Conservation (phyloP, 2,113 vertebrate genomes). For the Ia io region DNA sequence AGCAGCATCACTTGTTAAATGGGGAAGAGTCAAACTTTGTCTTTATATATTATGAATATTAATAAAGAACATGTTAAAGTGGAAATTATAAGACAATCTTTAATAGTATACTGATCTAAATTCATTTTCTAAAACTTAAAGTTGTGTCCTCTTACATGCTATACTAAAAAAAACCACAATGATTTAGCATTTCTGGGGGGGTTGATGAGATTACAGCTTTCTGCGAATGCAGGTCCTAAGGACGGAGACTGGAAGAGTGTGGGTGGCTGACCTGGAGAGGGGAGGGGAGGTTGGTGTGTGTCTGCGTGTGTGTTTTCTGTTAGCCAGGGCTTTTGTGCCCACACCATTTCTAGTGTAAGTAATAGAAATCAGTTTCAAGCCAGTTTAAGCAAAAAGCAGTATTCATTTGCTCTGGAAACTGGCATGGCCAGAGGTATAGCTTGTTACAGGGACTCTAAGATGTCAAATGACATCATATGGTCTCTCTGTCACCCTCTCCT, state of each 20-base stretch:
- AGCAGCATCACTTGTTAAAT: conserved; percentile 63
- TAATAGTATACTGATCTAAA: conserved; percentile 48
- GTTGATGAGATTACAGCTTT: conserved; percentile 5
- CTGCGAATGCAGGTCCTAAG: neutral
- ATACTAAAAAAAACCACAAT: neutral
- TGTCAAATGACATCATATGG: neutral
- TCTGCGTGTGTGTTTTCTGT: neutral
- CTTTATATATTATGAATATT: conserved; percentile 51
- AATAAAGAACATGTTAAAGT: conserved; percentile 58
- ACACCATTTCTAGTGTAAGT: neutral
- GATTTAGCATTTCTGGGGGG: neutral
- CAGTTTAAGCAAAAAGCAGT: neutral
- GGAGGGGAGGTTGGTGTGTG: neutral
- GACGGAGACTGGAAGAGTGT: neutral
- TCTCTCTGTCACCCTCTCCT: neutral
- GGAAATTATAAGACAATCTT: conserved; percentile 55
- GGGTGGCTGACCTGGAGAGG: neutral
- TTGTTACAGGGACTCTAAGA: neutral
- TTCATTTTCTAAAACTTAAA: conserved; percentile 36
- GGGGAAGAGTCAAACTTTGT: conserved; percentile 53
- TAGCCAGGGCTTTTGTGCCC: neutral
- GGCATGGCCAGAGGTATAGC: neutral
- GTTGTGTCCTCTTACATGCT: neutral
- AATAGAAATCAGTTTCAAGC: conserved; percentile 27
- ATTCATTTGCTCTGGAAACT: conserved; percentile 21